These are phyloP conservation scores for Pseudois nayaur DNA, from an alignment of 2,113 vertebrate species.

Conservation along the genomic window DNA sequence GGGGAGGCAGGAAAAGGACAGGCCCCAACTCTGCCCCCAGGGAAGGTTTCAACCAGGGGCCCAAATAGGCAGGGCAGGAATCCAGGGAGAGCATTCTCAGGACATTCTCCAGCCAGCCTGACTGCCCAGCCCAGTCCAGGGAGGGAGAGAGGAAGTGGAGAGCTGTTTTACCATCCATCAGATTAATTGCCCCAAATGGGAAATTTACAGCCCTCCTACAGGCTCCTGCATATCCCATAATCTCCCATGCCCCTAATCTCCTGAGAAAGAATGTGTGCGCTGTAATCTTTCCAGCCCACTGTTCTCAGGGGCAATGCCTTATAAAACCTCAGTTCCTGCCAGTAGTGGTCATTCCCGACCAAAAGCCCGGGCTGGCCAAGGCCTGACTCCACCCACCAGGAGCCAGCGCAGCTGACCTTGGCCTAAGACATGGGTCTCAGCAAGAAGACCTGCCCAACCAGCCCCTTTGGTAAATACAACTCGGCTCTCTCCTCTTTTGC, in stretches of 20 bases:
- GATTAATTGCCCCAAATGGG: slow-evolving; percentile 71
- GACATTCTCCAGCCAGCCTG: neutral
- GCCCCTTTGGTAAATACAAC: slow-evolving; percentile 60
- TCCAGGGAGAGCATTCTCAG: neutral
- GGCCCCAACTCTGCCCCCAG: neutral
- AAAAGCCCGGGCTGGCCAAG: neutral
- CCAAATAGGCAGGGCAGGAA: neutral
- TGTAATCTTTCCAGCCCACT: slow-evolving; percentile 36
- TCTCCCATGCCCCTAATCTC: slow-evolving; percentile 54
- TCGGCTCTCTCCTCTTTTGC: slow-evolving; percentile 22
- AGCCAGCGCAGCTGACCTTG: neutral
- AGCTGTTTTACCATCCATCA: slow-evolving; percentile 62
- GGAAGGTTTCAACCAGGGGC: neutral
- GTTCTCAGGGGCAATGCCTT: neutral
- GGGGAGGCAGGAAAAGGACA: neutral
- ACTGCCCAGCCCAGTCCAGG: neutral
- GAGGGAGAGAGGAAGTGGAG: neutral
- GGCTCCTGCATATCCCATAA: slow-evolving; percentile 42
- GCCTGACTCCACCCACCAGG: neutral
- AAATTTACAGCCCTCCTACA: slow-evolving; percentile 56
- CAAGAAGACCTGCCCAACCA: slow-evolving; percentile 52
- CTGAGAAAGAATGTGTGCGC: slow-evolving; percentile 55
- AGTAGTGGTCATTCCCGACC: neutral
- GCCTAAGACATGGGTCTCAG: slow-evolving; percentile 18
- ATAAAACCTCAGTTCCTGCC: neutral